Conservation (phyloP, 2,797 vertebrate genomes). For the Ctenopoma kingsleyae region DNA sequence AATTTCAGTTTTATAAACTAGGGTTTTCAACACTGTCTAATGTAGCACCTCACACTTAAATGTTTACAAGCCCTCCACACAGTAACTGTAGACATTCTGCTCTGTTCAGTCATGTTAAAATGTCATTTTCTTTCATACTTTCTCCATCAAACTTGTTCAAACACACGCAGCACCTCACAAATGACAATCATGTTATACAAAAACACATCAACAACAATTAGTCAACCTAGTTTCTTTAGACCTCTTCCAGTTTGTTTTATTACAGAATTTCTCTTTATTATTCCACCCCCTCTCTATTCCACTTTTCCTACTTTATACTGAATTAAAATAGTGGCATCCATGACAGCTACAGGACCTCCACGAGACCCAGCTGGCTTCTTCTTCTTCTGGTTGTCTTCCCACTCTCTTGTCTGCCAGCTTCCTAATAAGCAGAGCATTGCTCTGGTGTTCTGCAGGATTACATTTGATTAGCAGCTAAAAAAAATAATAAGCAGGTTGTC, state of each 20-base stretch:
- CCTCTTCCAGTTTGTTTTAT: conserved; percentile 11
- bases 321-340: conserved; percentile 25
- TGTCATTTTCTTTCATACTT: neutral
- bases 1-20: neutral
- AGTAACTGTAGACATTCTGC: neutral
- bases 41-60: neutral
- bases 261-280: conserved; percentile 24
- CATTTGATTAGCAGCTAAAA: conserved; percentile 65
- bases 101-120: neutral
- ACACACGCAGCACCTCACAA: conserved; percentile 1
- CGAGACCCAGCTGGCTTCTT: conserved; percentile 21
- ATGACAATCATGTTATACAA: neutral
- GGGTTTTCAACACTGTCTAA: conserved; percentile 2
- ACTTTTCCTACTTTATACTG: conserved; percentile 5
- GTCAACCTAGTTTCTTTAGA: neutral
- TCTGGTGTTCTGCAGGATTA: conserved; percentile 37
- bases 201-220: conserved; percentile 3
- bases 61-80: neutral
- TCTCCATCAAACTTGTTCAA: conserved; percentile 4
- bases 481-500: conserved; percentile 51
- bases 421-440: conserved; percentile 45
- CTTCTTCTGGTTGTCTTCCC: conserved; percentile 7
- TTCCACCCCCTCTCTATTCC: neutral
- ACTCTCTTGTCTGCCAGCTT: conserved; percentile 36
- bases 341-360: conserved; percentile 31